phyloP scores from a whole-genome alignment of 92 coral and sea anemone species.

The Bergia puertoricense region DNA sequence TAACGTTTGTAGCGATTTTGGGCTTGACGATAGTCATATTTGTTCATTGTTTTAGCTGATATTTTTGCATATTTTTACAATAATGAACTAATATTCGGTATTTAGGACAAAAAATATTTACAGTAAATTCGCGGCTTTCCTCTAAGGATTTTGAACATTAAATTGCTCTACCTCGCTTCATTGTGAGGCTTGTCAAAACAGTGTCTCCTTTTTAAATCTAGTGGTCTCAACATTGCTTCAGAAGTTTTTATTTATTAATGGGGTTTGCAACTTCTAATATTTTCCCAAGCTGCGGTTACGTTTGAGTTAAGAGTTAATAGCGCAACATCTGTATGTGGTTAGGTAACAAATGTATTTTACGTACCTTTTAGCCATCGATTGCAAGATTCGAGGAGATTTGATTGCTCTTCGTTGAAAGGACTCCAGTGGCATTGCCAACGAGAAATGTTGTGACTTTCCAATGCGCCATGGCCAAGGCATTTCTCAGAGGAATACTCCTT shows the following conservation, averaged over 20 bases:
- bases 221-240: slow-evolving; percentile 10
- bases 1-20: background rate
- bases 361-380: slow-evolving; percentile 18
- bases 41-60: background rate
- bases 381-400: background rate
- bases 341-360: slow-evolving; percentile 20
- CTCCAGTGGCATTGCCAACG: background rate
- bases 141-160: background rate
- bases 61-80: background rate
- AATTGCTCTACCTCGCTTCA: slow-evolving; percentile 16
- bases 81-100: slow-evolving; percentile 4
- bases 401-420: background rate
- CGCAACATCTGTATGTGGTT: slow-evolving; percentile 6
- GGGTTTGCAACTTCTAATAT: slow-evolving; percentile 2
- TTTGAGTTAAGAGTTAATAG: slow-evolving; percentile 30
- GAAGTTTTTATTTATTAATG: slow-evolving; percentile 39
- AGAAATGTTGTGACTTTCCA: background rate
- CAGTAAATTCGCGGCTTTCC: slow-evolving; percentile 9
- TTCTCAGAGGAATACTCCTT: background rate
- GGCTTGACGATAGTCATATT: background rate
- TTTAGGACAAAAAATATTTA: slow-evolving; percentile 5
- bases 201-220: slow-evolving; percentile 34
- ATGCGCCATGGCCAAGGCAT: background rate
- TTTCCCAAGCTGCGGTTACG: slow-evolving; percentile 24
- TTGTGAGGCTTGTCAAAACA: slow-evolving; percentile 43